Evolutionary conservation across 1,140 invertebrate species (phyloP).

Genomic region (Drosophila fuyamai): DNA sequence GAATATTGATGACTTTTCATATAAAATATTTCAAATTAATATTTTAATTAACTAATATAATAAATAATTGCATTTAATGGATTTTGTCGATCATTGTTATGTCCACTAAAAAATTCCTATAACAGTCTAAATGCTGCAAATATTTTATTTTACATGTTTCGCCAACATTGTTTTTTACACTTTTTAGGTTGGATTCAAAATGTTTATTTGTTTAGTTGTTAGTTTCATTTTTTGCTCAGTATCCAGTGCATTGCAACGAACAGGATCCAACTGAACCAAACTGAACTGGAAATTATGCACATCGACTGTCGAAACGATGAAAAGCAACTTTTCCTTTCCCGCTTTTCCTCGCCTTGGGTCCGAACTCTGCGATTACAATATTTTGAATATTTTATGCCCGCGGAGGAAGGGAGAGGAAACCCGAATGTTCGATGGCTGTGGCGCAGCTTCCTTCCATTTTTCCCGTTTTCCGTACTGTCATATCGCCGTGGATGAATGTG

Average conservation of each 20-base stretch:
- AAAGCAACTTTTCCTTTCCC: conserved; percentile 32
- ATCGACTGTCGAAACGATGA: conserved; percentile 54
- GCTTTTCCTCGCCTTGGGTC: conserved; percentile 30
- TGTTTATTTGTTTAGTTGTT: not conserved
- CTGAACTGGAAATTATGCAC: conserved; percentile 79
- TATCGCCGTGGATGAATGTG: conserved; percentile 32
- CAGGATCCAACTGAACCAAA: conserved; percentile 56
- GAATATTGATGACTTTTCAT: too few species aligned
- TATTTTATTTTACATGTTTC: too few species aligned
- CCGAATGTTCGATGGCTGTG: conserved; percentile 42
- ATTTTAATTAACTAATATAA: too few species aligned
- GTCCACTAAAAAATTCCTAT: too few species aligned
- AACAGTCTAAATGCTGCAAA: too few species aligned
- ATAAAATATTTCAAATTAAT: too few species aligned
- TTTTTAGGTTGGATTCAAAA: too few species aligned
- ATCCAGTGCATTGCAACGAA: conserved; percentile 32
- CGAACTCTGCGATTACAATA: conserved; percentile 74
- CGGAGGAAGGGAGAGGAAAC: conserved; percentile 17
- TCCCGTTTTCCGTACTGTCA: conserved; percentile 35
- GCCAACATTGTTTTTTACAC: too few species aligned
- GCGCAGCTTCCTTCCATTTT: conserved; percentile 6
- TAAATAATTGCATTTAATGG: too few species aligned
- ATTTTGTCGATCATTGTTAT: too few species aligned
- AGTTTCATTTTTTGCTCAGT: not conserved
- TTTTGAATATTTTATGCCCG: conserved; percentile 78